Evolutionary conservation across 2,888 invertebrate genomes (phyloP).

Genomic region (Caenorhabditis sp.): DNA sequence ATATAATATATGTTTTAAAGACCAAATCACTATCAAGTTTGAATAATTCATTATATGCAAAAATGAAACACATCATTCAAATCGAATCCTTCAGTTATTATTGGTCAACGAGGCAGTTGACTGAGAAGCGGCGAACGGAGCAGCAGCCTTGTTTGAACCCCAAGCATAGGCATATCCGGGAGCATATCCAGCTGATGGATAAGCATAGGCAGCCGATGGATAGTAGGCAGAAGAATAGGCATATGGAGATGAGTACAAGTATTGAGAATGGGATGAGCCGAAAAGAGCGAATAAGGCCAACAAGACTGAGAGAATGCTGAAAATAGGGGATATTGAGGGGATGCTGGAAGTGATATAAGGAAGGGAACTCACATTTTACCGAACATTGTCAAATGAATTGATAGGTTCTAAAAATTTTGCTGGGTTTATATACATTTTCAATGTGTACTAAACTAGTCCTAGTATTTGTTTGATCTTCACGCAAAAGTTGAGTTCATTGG

Average conservation of each 20-base stretch:
- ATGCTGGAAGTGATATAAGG: too few species aligned
- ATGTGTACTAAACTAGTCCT: neutral
- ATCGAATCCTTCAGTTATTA: neutral
- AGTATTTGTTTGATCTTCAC: neutral
- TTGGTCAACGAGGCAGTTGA: neutral
- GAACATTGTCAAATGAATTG: neutral
- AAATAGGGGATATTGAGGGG: neutral
- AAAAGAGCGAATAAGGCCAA: neutral
- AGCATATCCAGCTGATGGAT: neutral
- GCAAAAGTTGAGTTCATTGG: neutral
- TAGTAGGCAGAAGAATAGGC: neutral
- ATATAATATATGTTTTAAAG: too few species aligned
- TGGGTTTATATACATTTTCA: slow-evolving; percentile 1
- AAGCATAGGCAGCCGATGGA: neutral
- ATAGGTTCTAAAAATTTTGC: neutral
- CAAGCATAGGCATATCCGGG: neutral
- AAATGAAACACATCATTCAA: neutral
- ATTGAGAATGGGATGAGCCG: neutral
- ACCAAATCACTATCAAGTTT: too few species aligned
- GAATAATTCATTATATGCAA: neutral
- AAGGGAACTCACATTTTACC: neutral
- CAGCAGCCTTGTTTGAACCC: neutral
- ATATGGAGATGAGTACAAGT: neutral
- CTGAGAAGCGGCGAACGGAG: neutral
- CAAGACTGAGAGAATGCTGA: neutral